Conservation (phyloP, 2,797 vertebrate genomes). For the Premnoplex brunnescens region DNA sequence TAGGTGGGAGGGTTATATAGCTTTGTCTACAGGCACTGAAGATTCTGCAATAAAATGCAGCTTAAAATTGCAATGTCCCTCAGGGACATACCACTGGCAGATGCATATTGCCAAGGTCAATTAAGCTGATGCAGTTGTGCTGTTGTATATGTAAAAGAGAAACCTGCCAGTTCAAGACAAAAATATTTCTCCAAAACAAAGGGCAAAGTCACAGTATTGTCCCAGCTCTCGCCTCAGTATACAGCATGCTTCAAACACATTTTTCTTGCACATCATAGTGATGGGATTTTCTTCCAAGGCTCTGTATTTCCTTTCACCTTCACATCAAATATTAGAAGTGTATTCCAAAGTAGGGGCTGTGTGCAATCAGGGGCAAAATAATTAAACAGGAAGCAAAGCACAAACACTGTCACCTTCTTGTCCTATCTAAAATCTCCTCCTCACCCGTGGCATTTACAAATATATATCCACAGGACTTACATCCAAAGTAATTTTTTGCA, state of each 20-base stretch:
- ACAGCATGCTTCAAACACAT: not conserved
- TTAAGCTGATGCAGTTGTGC: conserved; percentile 79
- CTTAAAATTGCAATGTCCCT: conserved; percentile 58
- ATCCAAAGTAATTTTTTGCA: not conserved
- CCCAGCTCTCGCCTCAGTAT: fast-evolving
- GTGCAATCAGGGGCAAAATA: not conserved
- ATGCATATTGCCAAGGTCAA: conserved; percentile 83
- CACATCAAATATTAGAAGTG: not conserved
- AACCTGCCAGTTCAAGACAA: conserved; percentile 63
- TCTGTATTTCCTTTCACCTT: not conserved
- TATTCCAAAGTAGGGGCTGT: not conserved
- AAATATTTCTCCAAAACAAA: conserved; percentile 40
- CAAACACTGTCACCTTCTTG: not conserved
- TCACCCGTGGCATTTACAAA: not conserved
- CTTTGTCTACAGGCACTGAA: conserved; percentile 58
- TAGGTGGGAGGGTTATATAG: not conserved
- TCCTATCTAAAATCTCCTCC: not conserved
- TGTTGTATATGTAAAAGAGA: conserved; percentile 73
- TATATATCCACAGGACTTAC: not conserved
- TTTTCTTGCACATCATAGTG: not conserved
- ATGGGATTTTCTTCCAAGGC: not conserved
- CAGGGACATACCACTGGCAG: conserved; percentile 73
- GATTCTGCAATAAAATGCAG: conserved; percentile 57
- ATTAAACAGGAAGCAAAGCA: not conserved
- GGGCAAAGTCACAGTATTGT: not conserved